Evolutionary conservation across 2,113 vertebrate genomes (phyloP).

Genomic region (Ceyx cyanopectus): DNA sequence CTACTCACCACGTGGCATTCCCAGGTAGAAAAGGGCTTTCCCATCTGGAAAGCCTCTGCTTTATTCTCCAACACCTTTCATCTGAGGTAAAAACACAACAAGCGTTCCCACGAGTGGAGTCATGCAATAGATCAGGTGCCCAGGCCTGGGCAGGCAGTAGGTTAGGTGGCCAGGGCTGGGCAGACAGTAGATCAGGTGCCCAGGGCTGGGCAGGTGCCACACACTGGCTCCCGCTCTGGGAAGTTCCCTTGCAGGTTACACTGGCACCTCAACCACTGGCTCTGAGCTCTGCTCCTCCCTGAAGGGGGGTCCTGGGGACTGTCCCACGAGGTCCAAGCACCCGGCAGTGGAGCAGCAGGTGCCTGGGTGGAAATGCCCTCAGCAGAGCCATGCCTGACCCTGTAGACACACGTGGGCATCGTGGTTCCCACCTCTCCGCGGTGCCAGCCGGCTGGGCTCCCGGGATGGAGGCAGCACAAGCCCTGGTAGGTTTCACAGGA

Average conservation of each 20-base stretch:
- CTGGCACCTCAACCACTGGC: too few relatives aligned
- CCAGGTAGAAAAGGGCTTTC: background rate
- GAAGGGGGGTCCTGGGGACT: too few relatives aligned
- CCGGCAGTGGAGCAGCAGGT: background rate
- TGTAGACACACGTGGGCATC: too few relatives aligned
- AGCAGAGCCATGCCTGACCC: background rate
- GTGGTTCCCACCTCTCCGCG: too few relatives aligned
- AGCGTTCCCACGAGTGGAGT: background rate
- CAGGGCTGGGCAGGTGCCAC: too few relatives aligned
- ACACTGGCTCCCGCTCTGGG: too few relatives aligned
- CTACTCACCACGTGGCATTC: background rate
- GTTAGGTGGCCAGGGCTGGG: background rate
- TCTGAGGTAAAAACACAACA: slow-evolving; percentile 36
- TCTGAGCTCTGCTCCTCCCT: too few relatives aligned
- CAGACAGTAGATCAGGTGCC: too few relatives aligned
- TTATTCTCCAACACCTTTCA: slow-evolving; percentile 44
- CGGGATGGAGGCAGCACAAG: too few relatives aligned
- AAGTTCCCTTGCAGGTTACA: too few relatives aligned
- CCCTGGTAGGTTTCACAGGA: too few relatives aligned
- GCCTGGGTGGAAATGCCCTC: background rate
- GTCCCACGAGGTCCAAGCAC: background rate
- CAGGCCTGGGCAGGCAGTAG: background rate
- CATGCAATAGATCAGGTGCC: slow-evolving; percentile 24
- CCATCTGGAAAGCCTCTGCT: background rate
- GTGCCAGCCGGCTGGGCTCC: too few relatives aligned